Conservation (phyloP, 2,888 invertebrate species). For the Druceiella hillmani region DNA sequence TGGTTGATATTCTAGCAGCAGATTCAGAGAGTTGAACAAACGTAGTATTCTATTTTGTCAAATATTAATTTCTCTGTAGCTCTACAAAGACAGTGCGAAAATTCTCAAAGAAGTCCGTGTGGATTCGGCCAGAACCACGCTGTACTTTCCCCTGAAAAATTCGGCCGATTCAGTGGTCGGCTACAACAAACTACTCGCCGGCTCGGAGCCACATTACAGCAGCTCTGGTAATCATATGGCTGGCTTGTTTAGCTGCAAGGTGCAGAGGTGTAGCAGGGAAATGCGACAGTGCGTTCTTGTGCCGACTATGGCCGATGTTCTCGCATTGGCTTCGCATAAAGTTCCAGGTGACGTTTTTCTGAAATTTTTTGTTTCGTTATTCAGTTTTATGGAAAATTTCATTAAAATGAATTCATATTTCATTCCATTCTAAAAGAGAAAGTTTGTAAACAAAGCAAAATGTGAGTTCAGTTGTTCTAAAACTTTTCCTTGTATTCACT, state of each 20-base stretch:
- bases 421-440: no score
- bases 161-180: conserved; percentile 58
- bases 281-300: conserved; percentile 47
- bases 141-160: conserved; percentile 65
- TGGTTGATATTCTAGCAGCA: no score
- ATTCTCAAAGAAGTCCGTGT: conserved; percentile 52
- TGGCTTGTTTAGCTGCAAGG: conserved; percentile 39
- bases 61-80: conserved; percentile 44
- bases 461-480: no score
- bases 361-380: no score
- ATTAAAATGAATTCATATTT: no score
- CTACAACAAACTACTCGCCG: conserved; percentile 53
- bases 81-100: conserved; percentile 40
- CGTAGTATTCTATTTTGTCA: no score
- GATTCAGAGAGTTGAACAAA: no score
- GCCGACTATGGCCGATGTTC: conserved; percentile 41
- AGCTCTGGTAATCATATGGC: conserved; percentile 36
- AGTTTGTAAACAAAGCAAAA: no score
- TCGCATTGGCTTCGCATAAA: conserved; percentile 43
- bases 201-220: conserved; percentile 37
- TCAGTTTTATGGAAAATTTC: no score
- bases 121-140: conserved; percentile 42
- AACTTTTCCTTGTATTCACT: no score
- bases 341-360: conserved; percentile 51
- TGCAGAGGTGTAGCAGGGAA: conserved; percentile 32